phyloP scores from a whole-genome alignment of 1,140 invertebrate genomes.

The Mercenaria mercenaria region DNA sequence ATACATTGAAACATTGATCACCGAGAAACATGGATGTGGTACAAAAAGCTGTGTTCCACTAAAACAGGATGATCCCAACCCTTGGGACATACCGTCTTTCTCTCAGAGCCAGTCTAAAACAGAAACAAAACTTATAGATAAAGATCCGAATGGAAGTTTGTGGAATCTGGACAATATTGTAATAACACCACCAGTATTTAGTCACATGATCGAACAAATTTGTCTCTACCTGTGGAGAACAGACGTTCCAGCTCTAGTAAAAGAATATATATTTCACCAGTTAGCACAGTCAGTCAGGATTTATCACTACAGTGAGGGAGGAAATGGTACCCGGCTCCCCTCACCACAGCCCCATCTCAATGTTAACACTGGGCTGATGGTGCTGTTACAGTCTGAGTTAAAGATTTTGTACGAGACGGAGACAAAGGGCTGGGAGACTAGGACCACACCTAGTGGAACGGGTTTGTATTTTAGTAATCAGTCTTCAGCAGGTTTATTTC shows the following conservation, averaged over 20 bases:
- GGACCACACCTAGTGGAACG: slow-evolving; percentile 56
- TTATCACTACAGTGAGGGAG: slow-evolving; percentile 78
- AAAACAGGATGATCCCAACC: slow-evolving; percentile 47
- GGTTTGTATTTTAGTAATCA: slow-evolving; percentile 65
- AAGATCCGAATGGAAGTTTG: slow-evolving; percentile 75
- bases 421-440: slow-evolving; percentile 72
- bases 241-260: slow-evolving; percentile 83
- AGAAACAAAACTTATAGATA: slow-evolving; percentile 36
- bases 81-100: slow-evolving; percentile 25
- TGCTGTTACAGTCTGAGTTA: slow-evolving; percentile 82
- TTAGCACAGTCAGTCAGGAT: slow-evolving; percentile 83
- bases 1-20: slow-evolving; percentile 84
- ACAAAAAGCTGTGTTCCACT: slow-evolving; percentile 73
- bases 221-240: slow-evolving; percentile 83
- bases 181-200: slow-evolving; percentile 81
- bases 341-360: slow-evolving; percentile 78
- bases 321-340: slow-evolving; percentile 73
- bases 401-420: slow-evolving; percentile 85
- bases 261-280: slow-evolving; percentile 84
- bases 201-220: slow-evolving; percentile 82
- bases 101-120: not conserved
- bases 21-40: slow-evolving; percentile 81
- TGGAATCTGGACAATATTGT: slow-evolving; percentile 82
- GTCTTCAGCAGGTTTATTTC: no score
- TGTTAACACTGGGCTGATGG: slow-evolving; percentile 78